Evolutionary conservation across 1,140 invertebrate species (phyloP).

Genomic region (Anadara kagoshimensis): DNA sequence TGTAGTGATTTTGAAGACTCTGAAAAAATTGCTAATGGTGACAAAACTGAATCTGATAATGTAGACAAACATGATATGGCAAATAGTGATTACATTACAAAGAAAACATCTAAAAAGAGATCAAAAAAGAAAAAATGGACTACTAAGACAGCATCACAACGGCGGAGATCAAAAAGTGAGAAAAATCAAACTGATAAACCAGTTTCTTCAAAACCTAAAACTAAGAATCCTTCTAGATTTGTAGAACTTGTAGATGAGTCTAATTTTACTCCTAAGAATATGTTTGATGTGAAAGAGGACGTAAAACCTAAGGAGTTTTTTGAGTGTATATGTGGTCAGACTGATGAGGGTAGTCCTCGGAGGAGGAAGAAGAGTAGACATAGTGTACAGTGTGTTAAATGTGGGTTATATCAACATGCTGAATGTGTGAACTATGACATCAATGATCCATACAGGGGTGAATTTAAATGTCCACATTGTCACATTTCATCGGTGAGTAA

Average conservation of each 20-base stretch:
- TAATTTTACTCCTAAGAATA: constrained; percentile 2
- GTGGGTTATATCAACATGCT: constrained; percentile 79
- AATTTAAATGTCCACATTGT: constrained; percentile 81
- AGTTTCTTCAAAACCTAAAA: constrained; percentile 7
- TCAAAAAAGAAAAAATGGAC: too few species aligned
- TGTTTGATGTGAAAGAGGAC: constrained; percentile 26
- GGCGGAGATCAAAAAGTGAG: too few species aligned
- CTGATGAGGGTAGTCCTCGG: constrained; percentile 22
- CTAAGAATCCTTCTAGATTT: constrained; percentile 19
- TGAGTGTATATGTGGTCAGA: constrained; percentile 68
- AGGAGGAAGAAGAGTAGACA: constrained; percentile 33
- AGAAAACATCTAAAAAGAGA: too few species aligned
- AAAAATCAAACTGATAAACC: background rate
- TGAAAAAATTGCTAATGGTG: too few species aligned
- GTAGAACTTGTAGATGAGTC: constrained; percentile 22
- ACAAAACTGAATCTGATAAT: too few species aligned
- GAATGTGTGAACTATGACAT: constrained; percentile 78
- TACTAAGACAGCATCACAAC: too few species aligned
- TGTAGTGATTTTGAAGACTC: too few species aligned
- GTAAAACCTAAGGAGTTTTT: constrained; percentile 44
- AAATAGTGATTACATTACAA: too few species aligned
- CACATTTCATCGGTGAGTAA: constrained; percentile 74
- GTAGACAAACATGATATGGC: too few species aligned
- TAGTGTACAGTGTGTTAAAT: constrained; percentile 76
- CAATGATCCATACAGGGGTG: constrained; percentile 58